Evolutionary conservation across 2,888 invertebrate genomes (phyloP).

Genomic region (Philonicus albiceps): DNA sequence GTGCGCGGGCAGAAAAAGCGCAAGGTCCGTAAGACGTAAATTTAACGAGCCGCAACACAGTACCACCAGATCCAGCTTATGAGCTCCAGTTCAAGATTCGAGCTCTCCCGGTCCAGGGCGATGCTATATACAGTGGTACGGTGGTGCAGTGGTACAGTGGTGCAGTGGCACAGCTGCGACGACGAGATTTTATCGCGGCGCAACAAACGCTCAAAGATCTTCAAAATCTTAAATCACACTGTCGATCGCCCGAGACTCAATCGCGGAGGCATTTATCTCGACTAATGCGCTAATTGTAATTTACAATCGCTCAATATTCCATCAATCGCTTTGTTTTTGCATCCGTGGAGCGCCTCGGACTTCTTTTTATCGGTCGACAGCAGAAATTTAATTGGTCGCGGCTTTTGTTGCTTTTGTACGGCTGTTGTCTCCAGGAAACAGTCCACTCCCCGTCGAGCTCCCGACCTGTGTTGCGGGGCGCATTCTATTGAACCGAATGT

Average conservation of each 20-base stretch:
- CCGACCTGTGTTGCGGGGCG: background rate
- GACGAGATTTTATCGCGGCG: background rate
- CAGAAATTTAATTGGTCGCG: conserved; percentile 25
- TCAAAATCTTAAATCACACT: conserved; percentile 37
- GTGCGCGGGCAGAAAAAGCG: background rate
- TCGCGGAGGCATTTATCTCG: conserved; percentile 34
- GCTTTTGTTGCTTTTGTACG: background rate
- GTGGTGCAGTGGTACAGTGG: background rate
- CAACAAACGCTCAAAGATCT: background rate
- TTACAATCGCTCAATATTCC: conserved; percentile 42
- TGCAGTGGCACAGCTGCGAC: background rate
- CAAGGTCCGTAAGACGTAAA: background rate
- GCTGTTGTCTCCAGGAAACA: background rate
- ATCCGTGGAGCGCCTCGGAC: background rate
- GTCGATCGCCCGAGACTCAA: conserved; percentile 14
- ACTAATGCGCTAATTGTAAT: conserved; percentile 43
- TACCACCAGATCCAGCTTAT: background rate
- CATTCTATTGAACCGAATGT: background rate
- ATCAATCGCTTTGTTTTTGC: conserved; percentile 42
- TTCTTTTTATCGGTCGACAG: conserved; percentile 35
- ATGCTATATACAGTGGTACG: too few species aligned
- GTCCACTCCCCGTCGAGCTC: background rate
- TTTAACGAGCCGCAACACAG: background rate
- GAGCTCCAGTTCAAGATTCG: background rate
- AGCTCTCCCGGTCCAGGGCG: background rate